Conservation (phyloP, 2,113 vertebrate genomes). For the Craseonycteris thonglongyai region DNA sequence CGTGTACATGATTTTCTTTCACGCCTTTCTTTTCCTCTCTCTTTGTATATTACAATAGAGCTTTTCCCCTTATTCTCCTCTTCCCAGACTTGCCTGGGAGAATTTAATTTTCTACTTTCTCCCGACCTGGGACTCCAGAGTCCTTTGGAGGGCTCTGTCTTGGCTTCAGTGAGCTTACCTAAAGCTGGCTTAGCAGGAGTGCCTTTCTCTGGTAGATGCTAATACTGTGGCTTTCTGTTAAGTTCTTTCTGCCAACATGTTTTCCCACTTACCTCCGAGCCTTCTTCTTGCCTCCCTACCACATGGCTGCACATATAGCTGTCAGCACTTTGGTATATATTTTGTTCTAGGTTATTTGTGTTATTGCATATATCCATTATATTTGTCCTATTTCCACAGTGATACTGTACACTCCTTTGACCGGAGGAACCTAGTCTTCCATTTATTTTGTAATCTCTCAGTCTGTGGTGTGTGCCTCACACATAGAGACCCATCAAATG, state of each 20-base stretch:
- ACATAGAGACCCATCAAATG: neutral
- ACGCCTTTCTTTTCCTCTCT: neutral
- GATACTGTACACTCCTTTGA: neutral
- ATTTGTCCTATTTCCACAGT: neutral
- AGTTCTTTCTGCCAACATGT: neutral
- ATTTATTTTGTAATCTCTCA: neutral
- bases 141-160: neutral
- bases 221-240: neutral
- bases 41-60: neutral
- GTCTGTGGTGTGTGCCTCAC: neutral
- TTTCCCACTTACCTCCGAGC: neutral
- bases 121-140: neutral
- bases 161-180: neutral
- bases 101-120: neutral
- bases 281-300: neutral
- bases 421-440: neutral
- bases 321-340: slow-evolving; percentile 31
- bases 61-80: neutral
- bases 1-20: neutral
- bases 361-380: neutral
- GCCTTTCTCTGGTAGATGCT: neutral
- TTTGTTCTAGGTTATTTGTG: neutral
- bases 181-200: neutral
- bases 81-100: neutral
- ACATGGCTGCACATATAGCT: neutral